phyloP scores from a whole-genome alignment of 2,797 vertebrate species.

The Sebastiscus tertius region DNA sequence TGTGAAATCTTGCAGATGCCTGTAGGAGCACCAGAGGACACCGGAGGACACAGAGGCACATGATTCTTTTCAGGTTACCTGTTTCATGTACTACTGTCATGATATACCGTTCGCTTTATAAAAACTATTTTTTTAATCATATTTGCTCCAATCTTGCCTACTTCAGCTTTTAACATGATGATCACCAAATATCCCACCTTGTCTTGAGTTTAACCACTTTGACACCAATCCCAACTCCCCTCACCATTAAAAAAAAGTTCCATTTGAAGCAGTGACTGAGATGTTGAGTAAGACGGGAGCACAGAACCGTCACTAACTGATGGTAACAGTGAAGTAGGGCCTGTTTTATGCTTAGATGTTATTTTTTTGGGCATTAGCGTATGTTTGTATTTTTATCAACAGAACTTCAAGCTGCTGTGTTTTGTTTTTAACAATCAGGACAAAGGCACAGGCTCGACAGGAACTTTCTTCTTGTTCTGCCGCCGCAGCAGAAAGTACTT shows the following conservation, averaged over 20 bases:
- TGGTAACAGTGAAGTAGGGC: not conserved
- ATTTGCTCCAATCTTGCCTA: too few species aligned
- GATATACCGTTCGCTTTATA: too few species aligned
- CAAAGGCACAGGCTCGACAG: constrained; percentile 4
- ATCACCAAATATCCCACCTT: not conserved
- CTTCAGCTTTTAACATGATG: too few species aligned
- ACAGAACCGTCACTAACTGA: not conserved
- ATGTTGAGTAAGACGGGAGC: not conserved
- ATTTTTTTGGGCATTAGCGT: not conserved
- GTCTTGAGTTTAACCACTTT: not conserved
- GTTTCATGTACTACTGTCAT: too few species aligned
- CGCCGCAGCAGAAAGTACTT: constrained; percentile 10
- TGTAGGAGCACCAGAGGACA: too few species aligned
- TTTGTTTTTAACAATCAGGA: constrained; percentile 8
- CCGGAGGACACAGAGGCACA: too few species aligned
- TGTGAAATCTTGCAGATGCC: too few species aligned
- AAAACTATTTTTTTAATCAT: too few species aligned
- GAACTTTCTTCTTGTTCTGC: constrained; percentile 22
- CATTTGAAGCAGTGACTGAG: not conserved
- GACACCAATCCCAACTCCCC: not conserved
- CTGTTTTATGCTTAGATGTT: not conserved
- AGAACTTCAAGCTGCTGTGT: not conserved
- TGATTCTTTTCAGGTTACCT: too few species aligned
- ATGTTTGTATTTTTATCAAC: not conserved
- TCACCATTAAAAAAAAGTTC: not conserved